phyloP scores from a whole-genome alignment of 1,140 invertebrate genomes.

The Sminthurinus signatus region DNA sequence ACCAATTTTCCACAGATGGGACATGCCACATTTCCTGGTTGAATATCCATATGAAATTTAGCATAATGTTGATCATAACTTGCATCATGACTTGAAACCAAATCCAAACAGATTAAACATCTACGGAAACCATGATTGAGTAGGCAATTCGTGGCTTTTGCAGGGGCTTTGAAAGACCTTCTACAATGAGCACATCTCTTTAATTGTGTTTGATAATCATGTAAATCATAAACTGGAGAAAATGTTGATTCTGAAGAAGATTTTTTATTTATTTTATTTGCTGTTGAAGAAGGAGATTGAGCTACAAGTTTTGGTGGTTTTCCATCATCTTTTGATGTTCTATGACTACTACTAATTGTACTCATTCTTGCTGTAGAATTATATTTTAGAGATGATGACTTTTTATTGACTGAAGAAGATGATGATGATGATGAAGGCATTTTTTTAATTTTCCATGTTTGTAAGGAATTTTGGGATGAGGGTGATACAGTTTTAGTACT shows the following conservation, averaged over 20 bases:
- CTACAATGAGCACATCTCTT: neutral
- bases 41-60: neutral
- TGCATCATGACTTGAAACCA: neutral
- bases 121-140: conserved; percentile 8
- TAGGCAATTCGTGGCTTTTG: conserved; percentile 1
- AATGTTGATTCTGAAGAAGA: neutral
- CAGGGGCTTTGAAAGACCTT: neutral
- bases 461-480: too few relatives aligned
- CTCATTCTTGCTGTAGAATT: too few relatives aligned
- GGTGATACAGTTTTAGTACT: too few relatives aligned
- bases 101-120: conserved; percentile 5
- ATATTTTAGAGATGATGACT: too few relatives aligned
- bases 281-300: neutral
- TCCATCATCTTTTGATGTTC: neutral
- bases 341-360: too few relatives aligned
- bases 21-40: neutral
- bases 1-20: neutral
- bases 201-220: neutral
- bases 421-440: too few relatives aligned
- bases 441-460: too few relatives aligned
- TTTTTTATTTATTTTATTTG: neutral
- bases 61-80: neutral
- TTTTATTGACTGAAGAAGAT: too few relatives aligned
- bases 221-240: neutral
- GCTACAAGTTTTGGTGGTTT: neutral